Conservation (phyloP, 2,888 invertebrate genomes). For the Erebia ligea region DNA sequence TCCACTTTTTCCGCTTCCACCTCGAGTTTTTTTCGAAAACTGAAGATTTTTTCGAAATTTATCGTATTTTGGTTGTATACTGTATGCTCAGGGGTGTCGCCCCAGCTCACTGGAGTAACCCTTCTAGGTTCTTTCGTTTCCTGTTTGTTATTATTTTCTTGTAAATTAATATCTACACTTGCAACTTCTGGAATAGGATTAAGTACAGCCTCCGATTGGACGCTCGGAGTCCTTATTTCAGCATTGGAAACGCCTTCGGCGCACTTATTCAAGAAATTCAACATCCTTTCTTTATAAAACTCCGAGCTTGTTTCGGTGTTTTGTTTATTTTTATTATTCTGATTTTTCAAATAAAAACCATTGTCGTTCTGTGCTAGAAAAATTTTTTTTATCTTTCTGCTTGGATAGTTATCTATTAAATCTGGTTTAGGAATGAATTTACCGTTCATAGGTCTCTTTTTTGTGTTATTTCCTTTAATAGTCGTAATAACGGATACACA, state of each 20-base stretch:
- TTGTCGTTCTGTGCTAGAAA: slow-evolving; percentile 72
- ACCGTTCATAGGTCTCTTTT: slow-evolving; percentile 66
- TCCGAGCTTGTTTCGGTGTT: slow-evolving; percentile 74
- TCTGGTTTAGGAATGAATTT: slow-evolving; percentile 76
- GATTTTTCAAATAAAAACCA: slow-evolving; percentile 72
- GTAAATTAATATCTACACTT: slow-evolving; percentile 48
- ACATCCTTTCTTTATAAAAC: slow-evolving; percentile 75
- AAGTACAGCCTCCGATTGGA: slow-evolving; percentile 61
- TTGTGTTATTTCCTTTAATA: slow-evolving; percentile 79
- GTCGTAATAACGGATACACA: slow-evolving; percentile 80
- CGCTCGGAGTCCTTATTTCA: slow-evolving; percentile 60
- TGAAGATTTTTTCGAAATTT: slow-evolving; percentile 73
- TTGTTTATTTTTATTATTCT: slow-evolving; percentile 73
- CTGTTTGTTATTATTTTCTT: slow-evolving; percentile 30
- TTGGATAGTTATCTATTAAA: slow-evolving; percentile 80
- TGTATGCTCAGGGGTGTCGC: slow-evolving; percentile 70
- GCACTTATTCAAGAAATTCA: slow-evolving; percentile 72
- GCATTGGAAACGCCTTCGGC: slow-evolving; percentile 68
- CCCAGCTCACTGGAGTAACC: slow-evolving; percentile 70
- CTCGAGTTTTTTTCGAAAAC: slow-evolving; percentile 54
- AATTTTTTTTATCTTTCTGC: slow-evolving; percentile 79
- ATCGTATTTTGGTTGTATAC: slow-evolving; percentile 77
- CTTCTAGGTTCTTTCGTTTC: slow-evolving; percentile 45
- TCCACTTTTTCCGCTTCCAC: slow-evolving; percentile 38
- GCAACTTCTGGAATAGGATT: slow-evolving; percentile 65